A percentile compares a stretch with the other conserved stretches of the same genome.
These are phyloP conservation scores for Leptinotarsa defecta DNA, from an alignment of 1,140 invertebrate genomes.

Conservation along the genomic window DNA sequence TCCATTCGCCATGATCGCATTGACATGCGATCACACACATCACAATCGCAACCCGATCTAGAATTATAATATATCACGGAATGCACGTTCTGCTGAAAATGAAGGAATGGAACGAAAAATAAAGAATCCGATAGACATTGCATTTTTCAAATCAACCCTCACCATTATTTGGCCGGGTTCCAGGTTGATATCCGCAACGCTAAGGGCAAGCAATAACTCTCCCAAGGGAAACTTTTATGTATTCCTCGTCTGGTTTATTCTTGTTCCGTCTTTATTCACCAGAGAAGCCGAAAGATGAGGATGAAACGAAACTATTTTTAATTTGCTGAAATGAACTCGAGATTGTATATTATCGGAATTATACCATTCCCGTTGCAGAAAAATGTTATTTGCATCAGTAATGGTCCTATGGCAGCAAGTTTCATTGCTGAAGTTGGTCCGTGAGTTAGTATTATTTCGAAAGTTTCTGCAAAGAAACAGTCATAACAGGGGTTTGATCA, in stretches of 20 bases:
- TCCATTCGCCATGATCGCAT: no score
- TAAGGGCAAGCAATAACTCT: not conserved
- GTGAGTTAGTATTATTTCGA: not conserved
- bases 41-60: no score
- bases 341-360: not conserved
- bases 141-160: slow-evolving; percentile 5
- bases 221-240: not conserved
- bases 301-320: not conserved
- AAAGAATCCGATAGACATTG: not conserved
- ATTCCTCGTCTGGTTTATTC: not conserved
- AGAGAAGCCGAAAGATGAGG: not conserved
- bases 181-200: not conserved
- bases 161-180: not conserved
- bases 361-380: not conserved
- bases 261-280: not conserved
- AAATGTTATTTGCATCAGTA: not conserved
- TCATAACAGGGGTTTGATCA: no score
- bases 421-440: not conserved
- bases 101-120: no score
- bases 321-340: not conserved
- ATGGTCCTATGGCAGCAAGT: not conserved
- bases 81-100: no score
- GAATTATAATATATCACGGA: no score
- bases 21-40: no score
- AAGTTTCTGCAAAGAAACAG: not conserved